Evolutionary conservation across 2,888 invertebrate species (phyloP).

Genomic region (Rotaria socialis): DNA sequence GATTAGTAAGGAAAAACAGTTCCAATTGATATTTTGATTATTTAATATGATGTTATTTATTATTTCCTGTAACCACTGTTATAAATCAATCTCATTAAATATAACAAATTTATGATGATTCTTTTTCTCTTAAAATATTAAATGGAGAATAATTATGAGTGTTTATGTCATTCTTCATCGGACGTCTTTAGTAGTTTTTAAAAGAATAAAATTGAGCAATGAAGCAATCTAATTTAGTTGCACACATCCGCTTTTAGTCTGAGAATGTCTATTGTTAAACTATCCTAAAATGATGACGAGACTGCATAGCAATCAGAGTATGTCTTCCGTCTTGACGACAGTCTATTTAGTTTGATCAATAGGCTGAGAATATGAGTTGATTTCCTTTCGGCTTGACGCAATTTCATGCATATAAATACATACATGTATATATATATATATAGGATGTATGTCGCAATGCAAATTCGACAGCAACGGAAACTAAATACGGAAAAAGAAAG

Average conservation of each 20-base stretch:
- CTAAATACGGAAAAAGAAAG: conserved; percentile 1
- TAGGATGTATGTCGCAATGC: conserved; percentile 8
- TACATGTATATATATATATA: neutral
- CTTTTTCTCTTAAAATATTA: no score
- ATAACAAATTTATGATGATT: no score
- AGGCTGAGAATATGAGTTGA: conserved; percentile 26
- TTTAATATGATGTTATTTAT: no score
- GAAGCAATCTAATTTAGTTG: conserved; percentile 32
- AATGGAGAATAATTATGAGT: neutral
- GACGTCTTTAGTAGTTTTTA: neutral
- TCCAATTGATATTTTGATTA: no score
- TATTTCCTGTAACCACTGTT: no score
- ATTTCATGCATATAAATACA: neutral
- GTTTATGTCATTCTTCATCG: neutral
- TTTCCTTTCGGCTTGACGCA: conserved; percentile 18
- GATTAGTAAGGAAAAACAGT: no score
- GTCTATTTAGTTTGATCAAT: conserved; percentile 19
- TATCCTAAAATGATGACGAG: conserved; percentile 9
- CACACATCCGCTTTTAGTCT: conserved; percentile 14
- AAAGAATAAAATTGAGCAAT: conserved; percentile 5
- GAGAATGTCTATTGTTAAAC: neutral
- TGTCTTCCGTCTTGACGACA: conserved; percentile 20
- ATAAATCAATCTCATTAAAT: no score
- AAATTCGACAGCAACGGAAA: conserved; percentile 1
- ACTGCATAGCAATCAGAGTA: conserved; percentile 25